phyloP scores from a whole-genome alignment of 2,113 vertebrate genomes.

The Caretta caretta region DNA sequence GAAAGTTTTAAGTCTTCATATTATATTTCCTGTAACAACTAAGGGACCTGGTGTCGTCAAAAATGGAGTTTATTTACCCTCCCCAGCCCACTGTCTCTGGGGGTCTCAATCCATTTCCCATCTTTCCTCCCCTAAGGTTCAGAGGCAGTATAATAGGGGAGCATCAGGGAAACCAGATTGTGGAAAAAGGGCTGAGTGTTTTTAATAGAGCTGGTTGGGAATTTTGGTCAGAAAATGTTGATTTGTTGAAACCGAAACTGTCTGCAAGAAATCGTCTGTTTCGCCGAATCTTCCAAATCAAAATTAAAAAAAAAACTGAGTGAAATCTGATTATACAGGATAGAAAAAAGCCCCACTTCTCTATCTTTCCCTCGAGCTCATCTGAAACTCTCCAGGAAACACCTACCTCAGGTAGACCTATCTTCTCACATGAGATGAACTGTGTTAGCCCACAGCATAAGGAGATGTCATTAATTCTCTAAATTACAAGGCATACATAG shows the following conservation, averaged over 20 bases:
- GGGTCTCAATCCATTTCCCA: background rate
- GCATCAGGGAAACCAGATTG: background rate
- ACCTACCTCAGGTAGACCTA: background rate
- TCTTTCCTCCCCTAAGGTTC: background rate
- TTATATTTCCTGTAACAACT: background rate
- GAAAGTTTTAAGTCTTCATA: background rate
- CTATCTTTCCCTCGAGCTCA: background rate
- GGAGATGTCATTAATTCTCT: constrained; percentile 58
- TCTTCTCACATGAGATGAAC: background rate
- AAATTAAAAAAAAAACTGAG: background rate
- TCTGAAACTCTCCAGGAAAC: background rate
- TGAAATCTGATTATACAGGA: background rate
- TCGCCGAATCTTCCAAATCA: background rate
- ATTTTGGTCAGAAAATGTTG: background rate
- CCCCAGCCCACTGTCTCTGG: background rate
- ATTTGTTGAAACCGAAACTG: background rate
- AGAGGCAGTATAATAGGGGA: background rate
- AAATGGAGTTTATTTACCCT: background rate
- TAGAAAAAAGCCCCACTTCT: background rate
- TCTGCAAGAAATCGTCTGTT: background rate
- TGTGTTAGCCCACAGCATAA: constrained; percentile 2
- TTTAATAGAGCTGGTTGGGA: background rate
- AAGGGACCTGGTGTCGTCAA: background rate
- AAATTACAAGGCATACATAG: constrained; percentile 57
- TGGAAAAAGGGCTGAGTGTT: background rate